Evolutionary conservation across 2,797 vertebrate genomes (phyloP).

Genomic region (Enoplosus armatus): DNA sequence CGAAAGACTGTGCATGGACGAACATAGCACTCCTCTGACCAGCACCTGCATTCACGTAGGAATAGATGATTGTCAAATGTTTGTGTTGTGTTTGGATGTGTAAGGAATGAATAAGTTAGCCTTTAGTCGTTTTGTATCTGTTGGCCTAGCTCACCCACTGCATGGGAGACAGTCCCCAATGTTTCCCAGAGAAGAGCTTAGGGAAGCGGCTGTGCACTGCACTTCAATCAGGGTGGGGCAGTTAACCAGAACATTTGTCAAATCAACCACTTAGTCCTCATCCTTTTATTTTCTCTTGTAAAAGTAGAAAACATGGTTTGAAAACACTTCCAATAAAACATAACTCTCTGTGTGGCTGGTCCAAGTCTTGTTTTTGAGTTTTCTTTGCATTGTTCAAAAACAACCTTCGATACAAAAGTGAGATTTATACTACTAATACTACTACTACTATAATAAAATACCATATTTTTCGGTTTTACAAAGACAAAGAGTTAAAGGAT

Average conservation of each 20-base stretch:
- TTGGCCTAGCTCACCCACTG: not conserved
- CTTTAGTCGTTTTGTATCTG: not conserved
- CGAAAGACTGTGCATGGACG: slow-evolving; percentile 92
- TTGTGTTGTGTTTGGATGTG: not conserved
- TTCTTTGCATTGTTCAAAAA: not conserved
- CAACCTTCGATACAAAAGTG: not conserved
- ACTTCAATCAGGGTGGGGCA: not conserved
- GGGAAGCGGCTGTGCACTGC: not conserved
- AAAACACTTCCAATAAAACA: not conserved
- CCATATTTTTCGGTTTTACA: not conserved
- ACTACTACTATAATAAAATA: no score
- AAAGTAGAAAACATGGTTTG: not conserved
- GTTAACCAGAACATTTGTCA: not conserved
- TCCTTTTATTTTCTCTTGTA: not conserved
- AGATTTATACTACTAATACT: no score
- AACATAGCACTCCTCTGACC: slow-evolving; percentile 95
- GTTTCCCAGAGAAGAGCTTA: not conserved
- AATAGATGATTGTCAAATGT: not conserved
- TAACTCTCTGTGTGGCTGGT: not conserved
- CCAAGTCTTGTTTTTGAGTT: not conserved
- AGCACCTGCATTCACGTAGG: slow-evolving; percentile 84
- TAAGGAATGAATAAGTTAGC: not conserved
- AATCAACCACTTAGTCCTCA: not conserved
- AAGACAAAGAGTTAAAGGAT: not conserved
- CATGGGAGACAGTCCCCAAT: not conserved